Percentiles rank a stretch among this genome's conserved stretches.
These are phyloP conservation scores for Drosophila ustulata DNA, from an alignment of 2,888 invertebrate genomes.

Conservation along the genomic window DNA sequence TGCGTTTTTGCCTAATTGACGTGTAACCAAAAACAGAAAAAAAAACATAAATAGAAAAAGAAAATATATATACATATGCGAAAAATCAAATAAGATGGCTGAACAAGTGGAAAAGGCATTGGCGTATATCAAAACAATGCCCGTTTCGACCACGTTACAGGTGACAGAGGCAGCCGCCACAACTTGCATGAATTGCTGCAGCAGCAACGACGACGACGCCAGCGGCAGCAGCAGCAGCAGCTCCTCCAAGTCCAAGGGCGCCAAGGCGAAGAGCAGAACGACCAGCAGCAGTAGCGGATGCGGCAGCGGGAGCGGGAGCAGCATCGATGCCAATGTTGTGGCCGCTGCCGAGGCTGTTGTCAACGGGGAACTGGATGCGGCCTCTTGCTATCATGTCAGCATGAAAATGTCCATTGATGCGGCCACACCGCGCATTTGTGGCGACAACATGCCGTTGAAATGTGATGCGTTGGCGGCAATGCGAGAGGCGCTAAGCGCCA, in stretches of 20 bases:
- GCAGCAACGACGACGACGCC: conserved; percentile 37
- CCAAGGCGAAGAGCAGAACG: conserved; percentile 26
- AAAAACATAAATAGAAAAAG: conserved; percentile 3
- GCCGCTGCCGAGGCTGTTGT: conserved; percentile 60
- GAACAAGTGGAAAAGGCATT: conserved; percentile 66
- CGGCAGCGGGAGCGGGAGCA: neutral
- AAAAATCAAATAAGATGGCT: conserved; percentile 51
- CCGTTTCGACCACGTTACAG: conserved; percentile 36
- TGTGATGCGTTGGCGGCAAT: conserved; percentile 62
- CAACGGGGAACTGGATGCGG: conserved; percentile 68
- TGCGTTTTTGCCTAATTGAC: conserved; percentile 43
- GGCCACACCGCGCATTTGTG: conserved; percentile 58
- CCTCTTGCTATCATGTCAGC: conserved; percentile 72
- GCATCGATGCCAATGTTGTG: conserved; percentile 46
- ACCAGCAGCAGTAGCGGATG: conserved; percentile 1
- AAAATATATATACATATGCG: conserved; percentile 23
- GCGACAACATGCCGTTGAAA: conserved; percentile 60
- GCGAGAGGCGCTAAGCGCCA: conserved; percentile 56
- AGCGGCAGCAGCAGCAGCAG: conserved; percentile 14
- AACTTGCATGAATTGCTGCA: conserved; percentile 49
- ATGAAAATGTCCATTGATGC: conserved; percentile 74
- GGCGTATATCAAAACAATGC: conserved; percentile 59
- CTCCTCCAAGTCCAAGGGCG: conserved; percentile 38
- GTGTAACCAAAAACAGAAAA: conserved; percentile 19
- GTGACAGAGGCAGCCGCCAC: conserved; percentile 31